Base-by-base conservation (phyloP, 2,888 invertebrate species). In the Sinopyrophorus schimmeli region DNA sequence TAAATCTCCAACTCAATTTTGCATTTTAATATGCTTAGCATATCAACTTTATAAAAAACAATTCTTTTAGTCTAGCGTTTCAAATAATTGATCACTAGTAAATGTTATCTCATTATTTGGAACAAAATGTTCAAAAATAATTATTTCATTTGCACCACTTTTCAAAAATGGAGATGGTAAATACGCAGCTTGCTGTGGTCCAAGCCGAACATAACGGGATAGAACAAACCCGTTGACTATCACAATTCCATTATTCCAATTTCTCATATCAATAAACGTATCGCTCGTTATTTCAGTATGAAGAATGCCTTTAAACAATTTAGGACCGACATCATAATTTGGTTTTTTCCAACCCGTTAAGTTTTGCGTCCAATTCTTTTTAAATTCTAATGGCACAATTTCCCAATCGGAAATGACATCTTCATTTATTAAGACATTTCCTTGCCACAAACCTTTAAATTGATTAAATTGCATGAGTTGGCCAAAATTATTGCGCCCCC, bases 191-290 rank as follows among this genome's bases (percentile, higher is more conserved):
- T 85, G 76, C 71, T 90, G 89, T 0, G 93, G 93, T 0, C 93
- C 92, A 1, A 78, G 64, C 0, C 84, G 83, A 84, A 90, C 91
- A 71, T 92, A 92, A 27, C 92, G 79, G 0, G 92, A 92, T 12
- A 94, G 75, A 68, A 92, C 89, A 61, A 87, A 80, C 0, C 87
- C 89, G 66, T 94, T 94, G 1, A 93, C 74, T 70, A 88, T 87
- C 0, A 87, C 82, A 42, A 86, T 79, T 1, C 92, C 92, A 76
- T 91, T 92, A 42, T 81, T 82, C 92, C 92, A 93, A 7, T 81
- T 81, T 27, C 77, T 77, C 48, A 87, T 80, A 60, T 86, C 83
- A 14, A 91, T 64, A 65, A 81, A 90, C 0, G 89, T 89, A 62
- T 89, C 89, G 15, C 76, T 67, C 0, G 83, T 77, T n/a, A 71